These are phyloP conservation scores for Phaonia tiefii DNA, from an alignment of 2,888 invertebrate species.

Conservation along the genomic window DNA sequence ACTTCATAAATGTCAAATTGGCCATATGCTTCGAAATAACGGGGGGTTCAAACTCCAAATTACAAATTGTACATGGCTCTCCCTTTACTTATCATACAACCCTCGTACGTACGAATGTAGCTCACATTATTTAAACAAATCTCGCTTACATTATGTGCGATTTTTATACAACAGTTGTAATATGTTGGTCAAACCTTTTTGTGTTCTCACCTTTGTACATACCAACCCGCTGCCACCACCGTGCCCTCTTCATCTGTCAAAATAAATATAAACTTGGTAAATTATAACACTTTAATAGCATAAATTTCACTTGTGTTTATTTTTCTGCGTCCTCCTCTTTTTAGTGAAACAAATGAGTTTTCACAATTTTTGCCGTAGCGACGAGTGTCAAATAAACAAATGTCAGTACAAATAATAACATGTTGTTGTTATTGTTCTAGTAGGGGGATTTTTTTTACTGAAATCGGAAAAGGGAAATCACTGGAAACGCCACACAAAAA, in stretches of 20 bases:
- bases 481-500: slow-evolving; percentile 1
- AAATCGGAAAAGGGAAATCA: slow-evolving; percentile 30
- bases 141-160: too few relatives aligned
- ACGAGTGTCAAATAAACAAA: slow-evolving; percentile 8
- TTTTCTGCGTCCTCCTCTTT: neutral
- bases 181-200: slow-evolving; percentile 22
- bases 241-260: neutral
- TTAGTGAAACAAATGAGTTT: slow-evolving; percentile 8
- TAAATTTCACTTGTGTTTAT: neutral
- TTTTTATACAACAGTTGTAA: neutral
- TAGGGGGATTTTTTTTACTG: neutral
- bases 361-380: neutral
- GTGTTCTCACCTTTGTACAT: neutral
- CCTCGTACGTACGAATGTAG: too few relatives aligned
- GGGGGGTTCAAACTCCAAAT: too few relatives aligned
- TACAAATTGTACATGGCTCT: too few relatives aligned
- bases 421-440: neutral
- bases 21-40: too few relatives aligned
- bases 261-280: neutral
- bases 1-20: too few relatives aligned
- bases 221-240: neutral
- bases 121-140: too few relatives aligned
- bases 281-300: slow-evolving; percentile 22
- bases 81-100: too few relatives aligned
- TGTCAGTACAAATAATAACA: slow-evolving; percentile 10